phyloP scores from a whole-genome alignment of 35 echinoderm and acorn worm genomes.

The Strongylocentrotus purpuratus region DNA sequence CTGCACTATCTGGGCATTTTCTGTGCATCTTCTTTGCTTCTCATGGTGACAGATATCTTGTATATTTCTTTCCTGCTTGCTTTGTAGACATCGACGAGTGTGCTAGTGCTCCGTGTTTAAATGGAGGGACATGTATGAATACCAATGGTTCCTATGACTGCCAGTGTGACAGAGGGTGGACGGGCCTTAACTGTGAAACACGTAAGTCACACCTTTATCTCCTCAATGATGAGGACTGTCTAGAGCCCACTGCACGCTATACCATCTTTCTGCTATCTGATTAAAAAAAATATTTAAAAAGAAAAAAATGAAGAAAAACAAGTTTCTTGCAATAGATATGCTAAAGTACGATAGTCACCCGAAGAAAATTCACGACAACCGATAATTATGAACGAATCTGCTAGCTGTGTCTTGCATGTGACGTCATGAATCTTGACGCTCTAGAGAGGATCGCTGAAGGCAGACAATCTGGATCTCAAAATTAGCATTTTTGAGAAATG shows the following conservation, averaged over 20 bases:
- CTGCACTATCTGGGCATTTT: no score
- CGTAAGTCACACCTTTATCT: constrained; percentile 19
- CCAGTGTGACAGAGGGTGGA: constrained; percentile 44
- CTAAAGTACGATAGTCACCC: no score
- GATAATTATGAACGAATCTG: background rate
- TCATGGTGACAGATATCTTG: background rate
- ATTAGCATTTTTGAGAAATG: no score
- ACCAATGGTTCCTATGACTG: constrained; percentile 5
- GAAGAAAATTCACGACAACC: background rate
- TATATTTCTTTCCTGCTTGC: background rate
- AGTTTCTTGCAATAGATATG: no score
- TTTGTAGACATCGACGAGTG: constrained; percentile 68
- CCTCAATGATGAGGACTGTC: no score
- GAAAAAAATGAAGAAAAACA: background rate
- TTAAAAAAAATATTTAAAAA: background rate
- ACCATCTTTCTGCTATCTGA: background rate
- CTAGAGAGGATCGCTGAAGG: no score
- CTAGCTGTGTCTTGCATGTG: background rate
- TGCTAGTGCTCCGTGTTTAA: constrained; percentile 51
- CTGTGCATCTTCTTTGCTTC: no score
- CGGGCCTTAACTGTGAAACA: constrained; percentile 61
- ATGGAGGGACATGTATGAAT: constrained; percentile 45
- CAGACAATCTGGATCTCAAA: no score
- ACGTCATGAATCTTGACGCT: background rate
- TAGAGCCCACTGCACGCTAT: background rate